Base-by-base conservation (phyloP, 2,797 vertebrate species). In the Melanotaenia boesemani region DNA sequence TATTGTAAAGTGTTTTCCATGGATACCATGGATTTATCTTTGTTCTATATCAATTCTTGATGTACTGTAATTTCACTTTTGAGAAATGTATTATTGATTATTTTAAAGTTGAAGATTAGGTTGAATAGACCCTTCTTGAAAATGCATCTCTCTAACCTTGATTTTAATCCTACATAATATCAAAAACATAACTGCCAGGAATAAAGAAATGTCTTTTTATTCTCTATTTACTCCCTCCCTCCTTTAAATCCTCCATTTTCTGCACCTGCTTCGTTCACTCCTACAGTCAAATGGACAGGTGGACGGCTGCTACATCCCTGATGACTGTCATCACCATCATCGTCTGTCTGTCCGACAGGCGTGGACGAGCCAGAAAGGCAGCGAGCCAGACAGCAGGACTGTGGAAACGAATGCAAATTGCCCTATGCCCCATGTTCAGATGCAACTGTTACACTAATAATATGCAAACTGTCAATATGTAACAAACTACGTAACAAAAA, bases 251-350 rank as follows among this genome's bases (percentile, higher is more conserved):
- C 71, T 81, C 72, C 37, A 69, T 85, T 85, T 85, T 64, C 65
- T 80, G 85, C 91, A 91, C 89, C 89, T 92, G 92, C 80, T 88
- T 84, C 82, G 79, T 77, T 77, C 71, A 54, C 81, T 82, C 70
- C 63, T 63, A 62, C 76, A 78, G 67, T 87, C 57, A 80, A 70
- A 82, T 74, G 82, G 88, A 80, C 78, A 66, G 80, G 83, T n/a
- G 82, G 83, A 81, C 81, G 81, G 85, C 84, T 87, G 87, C 83
- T 78, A 70, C 79, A 83, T 88, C 86, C 87, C 86, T 65, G 83
- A 91, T 88, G 88, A 90, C 86, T 83, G 85, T 89, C 85, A 86
- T 89, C 90, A 91, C 26, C 52, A 55, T 87, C 90, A 86, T 88
- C 81, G 81, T 90, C 85, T 89, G 88, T 91, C 88, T 90, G 88